These are phyloP conservation scores for Patagioenas fasciata DNA, from an alignment of 2,113 vertebrate species.

Conservation along the genomic window DNA sequence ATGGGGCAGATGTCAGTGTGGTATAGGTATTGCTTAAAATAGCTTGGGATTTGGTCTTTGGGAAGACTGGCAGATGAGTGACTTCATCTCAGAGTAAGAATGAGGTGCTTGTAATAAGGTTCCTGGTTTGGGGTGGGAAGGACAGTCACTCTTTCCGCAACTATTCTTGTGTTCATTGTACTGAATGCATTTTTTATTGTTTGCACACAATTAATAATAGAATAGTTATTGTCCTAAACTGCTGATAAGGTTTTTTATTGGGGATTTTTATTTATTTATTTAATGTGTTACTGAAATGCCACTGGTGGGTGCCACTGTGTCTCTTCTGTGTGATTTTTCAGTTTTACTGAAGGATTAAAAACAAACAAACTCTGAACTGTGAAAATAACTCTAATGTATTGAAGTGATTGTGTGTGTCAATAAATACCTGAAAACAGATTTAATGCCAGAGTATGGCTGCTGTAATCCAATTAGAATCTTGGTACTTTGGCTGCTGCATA, in stretches of 20 bases:
- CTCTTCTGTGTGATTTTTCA: not conserved
- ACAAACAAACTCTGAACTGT: constrained; percentile 1
- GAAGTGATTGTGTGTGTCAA: not conserved
- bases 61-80: not conserved
- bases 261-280: not conserved
- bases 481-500: constrained; percentile 29
- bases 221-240: not conserved
- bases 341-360: not conserved
- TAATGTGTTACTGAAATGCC: not conserved
- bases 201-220: not conserved
- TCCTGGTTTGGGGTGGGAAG: not conserved
- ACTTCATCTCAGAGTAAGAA: not conserved
- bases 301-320: not conserved
- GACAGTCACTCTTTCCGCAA: not conserved
- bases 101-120: not conserved
- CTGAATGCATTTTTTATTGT: not conserved
- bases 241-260: not conserved
- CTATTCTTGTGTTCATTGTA: not conserved
- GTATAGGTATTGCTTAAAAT: not conserved
- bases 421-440: constrained; percentile 24
- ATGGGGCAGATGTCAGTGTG: not conserved
- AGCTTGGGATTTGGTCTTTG: not conserved
- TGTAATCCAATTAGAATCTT: constrained; percentile 44
- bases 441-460: not conserved
- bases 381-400: not conserved